Conservation (phyloP, 2,888 invertebrate species). For the Aleiodes alternator region DNA sequence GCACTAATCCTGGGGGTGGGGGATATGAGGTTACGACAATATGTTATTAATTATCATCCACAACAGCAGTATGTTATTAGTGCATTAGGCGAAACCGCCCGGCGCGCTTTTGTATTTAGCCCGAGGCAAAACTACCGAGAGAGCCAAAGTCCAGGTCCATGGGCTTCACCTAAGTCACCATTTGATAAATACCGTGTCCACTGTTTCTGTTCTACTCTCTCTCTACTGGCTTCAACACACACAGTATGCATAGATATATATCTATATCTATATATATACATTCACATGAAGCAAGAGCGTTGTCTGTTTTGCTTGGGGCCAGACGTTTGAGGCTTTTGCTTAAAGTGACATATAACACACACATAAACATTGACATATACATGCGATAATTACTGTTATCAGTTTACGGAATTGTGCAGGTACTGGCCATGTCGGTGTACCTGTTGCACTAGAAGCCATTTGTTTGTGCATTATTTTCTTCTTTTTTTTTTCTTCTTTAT, state of each 20-base stretch:
- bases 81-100: constrained; percentile 73
- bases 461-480: constrained; percentile 46
- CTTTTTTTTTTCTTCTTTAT: background rate
- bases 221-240: constrained; percentile 4
- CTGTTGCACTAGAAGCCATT: constrained; percentile 66
- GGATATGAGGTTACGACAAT: constrained; percentile 45
- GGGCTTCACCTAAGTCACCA: constrained; percentile 63
- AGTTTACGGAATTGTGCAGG: constrained; percentile 57
- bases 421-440: constrained; percentile 52
- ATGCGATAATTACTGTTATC: constrained; percentile 70
- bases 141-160: constrained; percentile 47
- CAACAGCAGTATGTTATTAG: constrained; percentile 73
- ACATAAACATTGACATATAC: constrained; percentile 45
- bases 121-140: constrained; percentile 60
- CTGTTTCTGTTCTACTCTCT: constrained; percentile 45
- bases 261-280: background rate
- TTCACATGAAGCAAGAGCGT: background rate
- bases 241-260: too few species aligned
- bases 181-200: constrained; percentile 68
- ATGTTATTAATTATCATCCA: constrained; percentile 72
- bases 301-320: constrained; percentile 47
- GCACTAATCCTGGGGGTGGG: background rate
- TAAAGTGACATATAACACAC: constrained; percentile 67
- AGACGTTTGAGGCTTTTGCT: constrained; percentile 58
- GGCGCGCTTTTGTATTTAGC: constrained; percentile 56